phyloP scores from a whole-genome alignment of 2,888 invertebrate genomes.

The Heteromyza rotundicornis region DNA sequence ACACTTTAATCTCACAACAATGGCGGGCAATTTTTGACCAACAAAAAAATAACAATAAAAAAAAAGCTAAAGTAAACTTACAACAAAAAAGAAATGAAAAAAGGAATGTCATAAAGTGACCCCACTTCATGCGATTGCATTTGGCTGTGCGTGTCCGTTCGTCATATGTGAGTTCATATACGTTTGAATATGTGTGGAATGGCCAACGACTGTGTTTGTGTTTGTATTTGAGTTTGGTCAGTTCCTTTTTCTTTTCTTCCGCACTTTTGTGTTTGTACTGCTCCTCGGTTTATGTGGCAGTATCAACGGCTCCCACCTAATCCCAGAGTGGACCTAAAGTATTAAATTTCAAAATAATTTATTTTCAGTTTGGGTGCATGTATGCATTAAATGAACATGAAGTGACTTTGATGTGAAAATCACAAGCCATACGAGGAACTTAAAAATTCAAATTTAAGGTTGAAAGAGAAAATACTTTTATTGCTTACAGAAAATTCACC shows the following conservation, averaged over 20 bases:
- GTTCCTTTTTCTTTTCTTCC: not conserved
- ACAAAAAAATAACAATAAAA: not conserved
- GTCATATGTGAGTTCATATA: not conserved
- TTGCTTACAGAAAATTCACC: no score
- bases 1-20: conserved; percentile 5
- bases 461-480: no score
- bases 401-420: no score
- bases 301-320: not conserved
- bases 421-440: no score
- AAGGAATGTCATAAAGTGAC: not conserved
- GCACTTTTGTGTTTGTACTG: not conserved
- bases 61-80: not conserved
- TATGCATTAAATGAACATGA: no score
- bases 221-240: not conserved
- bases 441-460: no score
- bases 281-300: not conserved
- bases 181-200: not conserved
- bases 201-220: not conserved
- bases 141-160: not conserved
- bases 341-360: not conserved
- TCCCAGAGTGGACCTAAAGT: not conserved
- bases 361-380: no score
- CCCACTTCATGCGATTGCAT: not conserved
- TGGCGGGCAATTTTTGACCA: not conserved
- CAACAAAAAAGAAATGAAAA: not conserved